Evolutionary conservation across 92 coral and sea anemone species (phyloP).

Genomic region (Umimayanthus chanpuru): DNA sequence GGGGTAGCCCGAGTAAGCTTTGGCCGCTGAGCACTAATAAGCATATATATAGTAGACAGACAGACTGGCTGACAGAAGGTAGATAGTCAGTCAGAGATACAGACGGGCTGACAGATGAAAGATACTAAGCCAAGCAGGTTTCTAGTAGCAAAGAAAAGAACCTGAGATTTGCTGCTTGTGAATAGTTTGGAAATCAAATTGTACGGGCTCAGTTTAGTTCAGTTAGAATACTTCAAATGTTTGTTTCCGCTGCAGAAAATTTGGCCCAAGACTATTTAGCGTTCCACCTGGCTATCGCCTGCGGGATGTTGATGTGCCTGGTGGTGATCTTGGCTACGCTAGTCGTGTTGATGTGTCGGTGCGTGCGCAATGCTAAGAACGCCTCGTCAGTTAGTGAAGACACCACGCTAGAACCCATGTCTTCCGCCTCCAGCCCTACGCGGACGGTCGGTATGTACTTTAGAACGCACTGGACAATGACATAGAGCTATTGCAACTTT

Average conservation of each 20-base stretch:
- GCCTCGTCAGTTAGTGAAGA: not conserved
- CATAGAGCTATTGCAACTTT: too few species aligned
- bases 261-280: not conserved
- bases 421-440: not conserved
- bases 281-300: slow-evolving; percentile 9
- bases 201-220: too few species aligned
- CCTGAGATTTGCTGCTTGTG: not conserved
- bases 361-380: not conserved
- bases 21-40: not conserved
- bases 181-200: not conserved
- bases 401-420: not conserved
- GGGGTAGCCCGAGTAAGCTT: too few species aligned
- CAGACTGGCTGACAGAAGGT: too few species aligned
- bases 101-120: not conserved
- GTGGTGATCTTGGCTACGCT: not conserved
- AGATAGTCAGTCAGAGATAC: too few species aligned
- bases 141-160: too few species aligned
- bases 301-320: not conserved
- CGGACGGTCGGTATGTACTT: not conserved
- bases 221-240: not conserved
- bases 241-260: not conserved
- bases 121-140: too few species aligned
- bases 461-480: too few species aligned
- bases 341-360: slow-evolving; percentile 13
- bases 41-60: not conserved